Evolutionary conservation across 2,113 vertebrate genomes (phyloP).

Genomic region (Peromyscus leucopus): DNA sequence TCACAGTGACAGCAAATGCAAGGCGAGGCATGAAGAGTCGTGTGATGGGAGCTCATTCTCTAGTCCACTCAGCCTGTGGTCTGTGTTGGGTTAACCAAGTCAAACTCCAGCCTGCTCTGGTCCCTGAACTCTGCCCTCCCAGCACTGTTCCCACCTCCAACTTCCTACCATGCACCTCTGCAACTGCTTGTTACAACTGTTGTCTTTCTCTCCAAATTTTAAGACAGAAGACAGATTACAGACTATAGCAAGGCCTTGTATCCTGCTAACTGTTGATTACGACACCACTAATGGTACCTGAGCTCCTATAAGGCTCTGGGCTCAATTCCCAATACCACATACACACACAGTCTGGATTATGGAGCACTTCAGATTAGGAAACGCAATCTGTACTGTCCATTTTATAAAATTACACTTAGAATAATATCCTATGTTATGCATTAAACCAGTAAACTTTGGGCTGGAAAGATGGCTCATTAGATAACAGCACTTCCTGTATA

Average conservation of each 20-base stretch:
- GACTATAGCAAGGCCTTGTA: background rate
- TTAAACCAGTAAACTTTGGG: background rate
- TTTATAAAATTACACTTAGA: constrained; percentile 40
- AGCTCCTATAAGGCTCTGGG: background rate
- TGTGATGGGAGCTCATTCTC: background rate
- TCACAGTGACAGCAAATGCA: background rate
- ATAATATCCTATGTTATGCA: background rate
- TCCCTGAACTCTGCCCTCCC: background rate
- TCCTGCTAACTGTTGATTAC: background rate
- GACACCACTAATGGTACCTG: background rate
- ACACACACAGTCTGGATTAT: background rate
- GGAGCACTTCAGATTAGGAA: background rate
- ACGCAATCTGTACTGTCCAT: background rate
- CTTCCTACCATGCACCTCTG: background rate
- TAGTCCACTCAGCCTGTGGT: background rate
- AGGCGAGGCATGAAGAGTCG: background rate
- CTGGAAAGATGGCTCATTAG: background rate
- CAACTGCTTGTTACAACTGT: background rate
- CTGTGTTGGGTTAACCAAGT: background rate
- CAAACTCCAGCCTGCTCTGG: background rate
- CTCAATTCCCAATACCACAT: background rate
- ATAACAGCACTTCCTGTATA: background rate
- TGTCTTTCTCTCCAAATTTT: constrained; percentile 10
- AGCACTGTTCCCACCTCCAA: background rate
- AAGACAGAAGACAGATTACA: background rate